Evolutionary conservation across 2,888 invertebrate species (phyloP).

Genomic region (Nemotelus nigrinus): DNA sequence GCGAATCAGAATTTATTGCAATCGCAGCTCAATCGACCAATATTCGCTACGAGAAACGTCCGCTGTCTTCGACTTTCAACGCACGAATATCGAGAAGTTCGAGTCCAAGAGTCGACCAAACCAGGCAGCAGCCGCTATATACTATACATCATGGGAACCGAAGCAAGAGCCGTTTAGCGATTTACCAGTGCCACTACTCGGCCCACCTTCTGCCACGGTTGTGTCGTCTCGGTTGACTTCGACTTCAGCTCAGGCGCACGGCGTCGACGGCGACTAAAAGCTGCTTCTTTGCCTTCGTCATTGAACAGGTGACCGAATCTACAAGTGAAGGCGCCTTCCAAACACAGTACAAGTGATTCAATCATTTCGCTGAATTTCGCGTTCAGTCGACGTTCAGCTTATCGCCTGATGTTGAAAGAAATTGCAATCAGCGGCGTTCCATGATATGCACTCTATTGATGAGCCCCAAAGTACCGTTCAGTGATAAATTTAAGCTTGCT

Average conservation of each 20-base stretch:
- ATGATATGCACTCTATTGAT: too few species aligned
- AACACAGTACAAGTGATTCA: neutral
- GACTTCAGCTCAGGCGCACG: slow-evolving; percentile 6
- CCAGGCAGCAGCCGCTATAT: too few species aligned
- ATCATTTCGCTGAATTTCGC: too few species aligned
- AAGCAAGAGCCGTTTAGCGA: too few species aligned
- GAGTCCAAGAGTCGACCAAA: neutral
- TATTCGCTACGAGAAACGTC: neutral
- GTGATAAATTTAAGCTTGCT: too few species aligned
- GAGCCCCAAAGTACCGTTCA: too few species aligned
- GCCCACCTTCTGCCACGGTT: too few species aligned
- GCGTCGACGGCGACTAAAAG: neutral
- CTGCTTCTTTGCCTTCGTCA: neutral
- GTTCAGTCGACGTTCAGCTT: too few species aligned
- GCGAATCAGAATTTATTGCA: neutral
- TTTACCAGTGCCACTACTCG: too few species aligned
- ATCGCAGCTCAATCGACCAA: neutral
- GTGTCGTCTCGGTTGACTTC: neutral
- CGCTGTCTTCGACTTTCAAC: neutral
- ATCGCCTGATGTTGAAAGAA: neutral
- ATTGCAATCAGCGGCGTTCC: neutral
- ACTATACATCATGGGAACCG: too few species aligned
- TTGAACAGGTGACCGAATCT: neutral
- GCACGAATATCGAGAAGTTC: neutral
- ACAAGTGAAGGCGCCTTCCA: neutral